These are phyloP conservation scores for Sarcophilus harrisii DNA, from an alignment of 2,797 vertebrate genomes.

Conservation along the genomic window DNA sequence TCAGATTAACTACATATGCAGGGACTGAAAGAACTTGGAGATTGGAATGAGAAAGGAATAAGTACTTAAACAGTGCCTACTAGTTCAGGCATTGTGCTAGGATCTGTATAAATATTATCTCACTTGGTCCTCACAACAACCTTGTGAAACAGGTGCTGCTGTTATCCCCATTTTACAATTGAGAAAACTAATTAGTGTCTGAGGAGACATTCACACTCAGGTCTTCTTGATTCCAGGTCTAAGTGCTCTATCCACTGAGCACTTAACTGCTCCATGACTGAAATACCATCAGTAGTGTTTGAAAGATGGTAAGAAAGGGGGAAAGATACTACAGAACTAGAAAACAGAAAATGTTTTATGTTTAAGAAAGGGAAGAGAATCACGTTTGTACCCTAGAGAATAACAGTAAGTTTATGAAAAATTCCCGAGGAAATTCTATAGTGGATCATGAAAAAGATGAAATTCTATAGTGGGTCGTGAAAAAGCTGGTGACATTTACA, in stretches of 20 bases:
- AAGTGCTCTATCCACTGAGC: background rate
- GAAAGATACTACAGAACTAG: background rate
- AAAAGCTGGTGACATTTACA: background rate
- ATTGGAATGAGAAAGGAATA: background rate
- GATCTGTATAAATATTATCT: background rate
- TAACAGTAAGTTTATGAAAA: background rate
- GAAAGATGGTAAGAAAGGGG: background rate
- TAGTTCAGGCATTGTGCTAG: background rate
- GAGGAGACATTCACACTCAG: background rate
- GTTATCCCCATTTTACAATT: background rate
- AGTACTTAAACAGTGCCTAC: background rate
- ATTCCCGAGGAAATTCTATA: background rate
- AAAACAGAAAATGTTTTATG: background rate
- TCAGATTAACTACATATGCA: background rate
- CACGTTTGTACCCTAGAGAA: background rate
- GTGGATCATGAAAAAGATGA: background rate
- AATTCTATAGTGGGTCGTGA: background rate
- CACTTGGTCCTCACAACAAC: background rate
- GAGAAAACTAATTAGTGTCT: background rate
- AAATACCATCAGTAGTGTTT: background rate
- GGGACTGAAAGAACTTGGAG: background rate
- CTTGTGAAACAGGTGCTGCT: background rate
- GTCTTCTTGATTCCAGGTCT: background rate
- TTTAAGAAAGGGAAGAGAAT: background rate
- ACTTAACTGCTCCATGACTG: background rate